These are phyloP conservation scores for Dendrocopos noguchii DNA, from an alignment of 2,113 vertebrate species.

Conservation along the genomic window DNA sequence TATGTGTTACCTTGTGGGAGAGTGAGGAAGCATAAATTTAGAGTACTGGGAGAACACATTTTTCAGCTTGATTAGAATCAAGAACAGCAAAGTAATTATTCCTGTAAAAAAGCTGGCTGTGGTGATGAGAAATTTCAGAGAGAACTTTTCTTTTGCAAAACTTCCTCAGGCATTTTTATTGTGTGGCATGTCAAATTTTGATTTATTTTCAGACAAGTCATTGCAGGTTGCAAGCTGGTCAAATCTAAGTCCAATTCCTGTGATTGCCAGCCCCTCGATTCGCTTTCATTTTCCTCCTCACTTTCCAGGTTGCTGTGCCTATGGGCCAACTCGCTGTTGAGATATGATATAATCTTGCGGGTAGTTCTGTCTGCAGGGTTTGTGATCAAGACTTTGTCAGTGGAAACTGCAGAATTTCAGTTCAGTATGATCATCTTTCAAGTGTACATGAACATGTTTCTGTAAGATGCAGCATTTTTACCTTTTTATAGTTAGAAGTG, in stretches of 20 bases:
- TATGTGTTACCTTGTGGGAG: not conserved
- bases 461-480: not conserved
- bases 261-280: not conserved
- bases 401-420: not conserved
- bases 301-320: not conserved
- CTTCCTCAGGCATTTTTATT: not conserved
- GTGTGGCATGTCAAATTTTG: rapidly evolving
- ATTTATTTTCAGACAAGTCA: not conserved
- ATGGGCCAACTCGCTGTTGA: not conserved
- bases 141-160: not conserved
- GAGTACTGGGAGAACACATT: not conserved
- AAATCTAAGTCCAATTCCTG: not conserved
- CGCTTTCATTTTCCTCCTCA: not conserved
- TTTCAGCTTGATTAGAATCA: conserved; percentile 5
- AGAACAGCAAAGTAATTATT: not conserved
- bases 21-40: not conserved
- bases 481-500: not conserved
- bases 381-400: not conserved
- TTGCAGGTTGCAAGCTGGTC: not conserved
- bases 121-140: not conserved
- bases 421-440: not conserved
- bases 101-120: not conserved
- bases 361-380: not conserved
- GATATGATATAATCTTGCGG: not conserved
- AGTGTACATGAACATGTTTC: not conserved